These are phyloP conservation scores for Drosophila fungiperda DNA, from an alignment of 2,888 invertebrate genomes.

Conservation along the genomic window DNA sequence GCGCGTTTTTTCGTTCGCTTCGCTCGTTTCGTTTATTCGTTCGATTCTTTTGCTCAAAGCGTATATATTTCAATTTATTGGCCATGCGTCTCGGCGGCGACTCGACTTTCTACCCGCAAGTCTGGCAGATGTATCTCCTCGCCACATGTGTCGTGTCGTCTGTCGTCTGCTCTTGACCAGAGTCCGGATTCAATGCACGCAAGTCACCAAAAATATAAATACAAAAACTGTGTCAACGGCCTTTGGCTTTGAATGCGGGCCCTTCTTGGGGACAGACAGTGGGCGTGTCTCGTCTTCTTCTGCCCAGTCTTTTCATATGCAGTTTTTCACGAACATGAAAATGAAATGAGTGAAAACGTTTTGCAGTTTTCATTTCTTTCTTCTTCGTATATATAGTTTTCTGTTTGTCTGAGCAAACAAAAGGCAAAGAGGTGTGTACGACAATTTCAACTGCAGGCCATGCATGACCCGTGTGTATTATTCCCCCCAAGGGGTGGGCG, in stretches of 20 bases:
- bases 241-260: slow-evolving; percentile 56
- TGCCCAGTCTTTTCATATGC: slow-evolving; percentile 35
- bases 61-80: slow-evolving; percentile 79
- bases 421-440: slow-evolving; percentile 68
- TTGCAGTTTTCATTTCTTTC: slow-evolving; percentile 51
- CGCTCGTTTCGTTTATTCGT: slow-evolving; percentile 27
- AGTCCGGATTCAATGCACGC: slow-evolving; percentile 55
- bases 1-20: slow-evolving; percentile 21
- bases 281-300: slow-evolving; percentile 53
- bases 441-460: slow-evolving; percentile 69
- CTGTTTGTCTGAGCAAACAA: slow-evolving; percentile 48
- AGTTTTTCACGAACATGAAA: slow-evolving; percentile 72
- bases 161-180: slow-evolving; percentile 52
- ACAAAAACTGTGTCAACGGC: slow-evolving; percentile 69
- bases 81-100: slow-evolving; percentile 62
- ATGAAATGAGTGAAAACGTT: slow-evolving; percentile 74
- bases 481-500: slow-evolving; percentile 9
- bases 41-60: slow-evolving; percentile 65
- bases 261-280: slow-evolving; percentile 51
- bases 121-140: slow-evolving; percentile 53
- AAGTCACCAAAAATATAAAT: slow-evolving; percentile 18
- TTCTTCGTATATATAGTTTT: slow-evolving; percentile 1
- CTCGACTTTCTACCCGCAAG: slow-evolving; percentile 64
- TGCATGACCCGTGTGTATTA: slow-evolving; percentile 71
- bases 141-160: slow-evolving; percentile 52